These are phyloP conservation scores for Holothuria leucospilota DNA, from an alignment of 53 echinoderm and acorn worm species.

Conservation along the genomic window DNA sequence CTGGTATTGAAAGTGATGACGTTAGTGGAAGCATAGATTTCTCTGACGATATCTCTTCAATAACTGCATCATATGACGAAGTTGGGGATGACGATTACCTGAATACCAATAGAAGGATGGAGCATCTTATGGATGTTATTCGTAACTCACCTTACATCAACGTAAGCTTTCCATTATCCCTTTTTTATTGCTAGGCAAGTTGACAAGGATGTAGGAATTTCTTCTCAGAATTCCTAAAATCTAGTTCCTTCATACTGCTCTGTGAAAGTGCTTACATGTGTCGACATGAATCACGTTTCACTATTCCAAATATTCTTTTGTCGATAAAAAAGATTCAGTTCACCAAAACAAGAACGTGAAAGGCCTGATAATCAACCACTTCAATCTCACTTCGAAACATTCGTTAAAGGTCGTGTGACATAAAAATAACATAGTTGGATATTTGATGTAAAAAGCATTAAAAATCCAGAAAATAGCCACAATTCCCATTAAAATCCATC, in stretches of 20 bases:
- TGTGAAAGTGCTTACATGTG: neutral
- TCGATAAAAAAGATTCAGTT: too few relatives aligned
- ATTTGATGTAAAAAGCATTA: too few relatives aligned
- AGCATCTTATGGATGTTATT: constrained; percentile 40
- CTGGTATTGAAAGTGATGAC: constrained; percentile 24
- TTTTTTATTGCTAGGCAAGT: too few relatives aligned
- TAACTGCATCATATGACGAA: constrained; percentile 7
- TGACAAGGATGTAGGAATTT: neutral
- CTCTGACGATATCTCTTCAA: constrained; percentile 21
- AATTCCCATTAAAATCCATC: too few relatives aligned
- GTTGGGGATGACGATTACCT: constrained; percentile 11
- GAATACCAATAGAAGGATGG: constrained; percentile 23
- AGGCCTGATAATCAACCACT: neutral
- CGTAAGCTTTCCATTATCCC: neutral
- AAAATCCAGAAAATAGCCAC: too few relatives aligned
- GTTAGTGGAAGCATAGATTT: neutral
- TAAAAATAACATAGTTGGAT: too few relatives aligned
- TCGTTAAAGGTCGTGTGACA: too few relatives aligned
- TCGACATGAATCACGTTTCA: too few relatives aligned
- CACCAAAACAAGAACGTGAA: too few relatives aligned
- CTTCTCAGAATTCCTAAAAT: neutral
- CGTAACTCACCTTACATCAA: constrained; percentile 42
- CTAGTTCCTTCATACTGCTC: neutral
- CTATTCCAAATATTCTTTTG: too few relatives aligned
- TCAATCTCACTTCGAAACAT: neutral